Evolutionary conservation across 2,888 invertebrate genomes (phyloP), one percentile per base, ranked within the genome.

Genomic region (Orthosia gracilis): DNA sequence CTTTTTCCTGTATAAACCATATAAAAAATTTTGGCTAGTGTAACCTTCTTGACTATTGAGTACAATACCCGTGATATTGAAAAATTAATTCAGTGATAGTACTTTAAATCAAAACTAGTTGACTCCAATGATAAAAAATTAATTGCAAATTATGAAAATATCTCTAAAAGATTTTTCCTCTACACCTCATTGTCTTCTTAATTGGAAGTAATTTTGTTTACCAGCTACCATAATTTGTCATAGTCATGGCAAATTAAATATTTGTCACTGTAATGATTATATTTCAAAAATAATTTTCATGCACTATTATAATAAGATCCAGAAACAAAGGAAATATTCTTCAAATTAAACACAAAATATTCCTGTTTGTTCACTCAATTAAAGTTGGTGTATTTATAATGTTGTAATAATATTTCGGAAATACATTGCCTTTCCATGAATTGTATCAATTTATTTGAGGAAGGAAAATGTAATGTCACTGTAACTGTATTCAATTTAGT

Each of bases 1-100:
- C 98, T 92, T 99, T 99, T 91, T 99, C 99, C 98, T 98, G 89
- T 3, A 21, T 13, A 13, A 45, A 3, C 5, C 4, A n/a, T 1
- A n/a, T 15, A 7, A 3, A 1, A n/a, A n/a, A 9, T 9, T 7
- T 40, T 40, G 40, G 40, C 40, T 40, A 40, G 9, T 40, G 40
- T 40, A 40, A 40, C 40, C 40, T 40, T 9, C 40, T 40, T 40
- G 40, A 40, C 7, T 40, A 40, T 40, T 40, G 40, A 40, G 40
- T 9, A 9, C 1, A 40, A 7, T 40, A 40, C 40, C 40, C 40
- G 40, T 40, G 40, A 31, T 7, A 31, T 31, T 31, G 31, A n/a
- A 40, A 40, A 40, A 40, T 40, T 7, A 40, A 40, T 40, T 40
- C 31, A 31, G 31, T 31, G 9, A 9, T 40, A 40, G 40, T 40